Evolutionary conservation across 2,113 vertebrate genomes (phyloP).

Genomic region (Labrus mixtus): DNA sequence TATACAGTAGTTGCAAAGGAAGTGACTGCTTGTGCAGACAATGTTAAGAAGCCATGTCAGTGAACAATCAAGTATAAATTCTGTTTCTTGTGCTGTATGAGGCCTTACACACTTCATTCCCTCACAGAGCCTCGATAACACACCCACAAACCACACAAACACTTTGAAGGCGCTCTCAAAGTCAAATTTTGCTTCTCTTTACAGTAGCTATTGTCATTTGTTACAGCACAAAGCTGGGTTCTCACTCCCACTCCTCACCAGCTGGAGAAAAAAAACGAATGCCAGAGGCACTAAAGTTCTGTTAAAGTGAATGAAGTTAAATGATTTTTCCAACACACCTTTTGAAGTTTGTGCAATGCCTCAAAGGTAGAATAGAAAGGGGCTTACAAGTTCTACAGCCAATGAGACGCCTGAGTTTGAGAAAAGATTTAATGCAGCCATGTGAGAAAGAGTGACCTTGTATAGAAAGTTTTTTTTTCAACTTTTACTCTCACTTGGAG

Average conservation of each 20-base stretch:
- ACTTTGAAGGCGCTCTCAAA: conserved; percentile 9
- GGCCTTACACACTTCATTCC: not conserved
- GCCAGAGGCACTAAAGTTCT: conserved; percentile 50
- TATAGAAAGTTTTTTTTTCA: not conserved
- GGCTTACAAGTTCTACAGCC: conserved; percentile 45
- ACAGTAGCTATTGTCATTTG: conserved; percentile 57
- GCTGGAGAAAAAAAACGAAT: conserved; percentile 32
- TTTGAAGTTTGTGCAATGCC: conserved; percentile 70
- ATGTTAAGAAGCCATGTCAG: not conserved
- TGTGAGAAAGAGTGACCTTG: conserved; percentile 29
- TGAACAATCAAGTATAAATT: not conserved
- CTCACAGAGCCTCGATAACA: not conserved
- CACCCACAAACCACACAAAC: not conserved
- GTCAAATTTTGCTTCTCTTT: not conserved
- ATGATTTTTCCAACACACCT: conserved; percentile 67
- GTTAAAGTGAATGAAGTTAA: conserved; percentile 63
- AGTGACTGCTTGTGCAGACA: too few relatives aligned
- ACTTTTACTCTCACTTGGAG: not conserved
- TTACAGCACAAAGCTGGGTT: conserved; percentile 52
- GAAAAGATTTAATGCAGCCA: conserved; percentile 1
- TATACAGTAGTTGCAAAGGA: too few relatives aligned
- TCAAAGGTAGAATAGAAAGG: conserved; percentile 57
- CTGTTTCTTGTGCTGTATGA: not conserved
- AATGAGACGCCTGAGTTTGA: conserved; percentile 36
- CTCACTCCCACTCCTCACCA: conserved; percentile 26